Percentiles rank a stretch among this genome's conserved stretches.
phyloP scores from a whole-genome alignment of 2,888 invertebrate genomes.

The Dysmachus trigonus region DNA sequence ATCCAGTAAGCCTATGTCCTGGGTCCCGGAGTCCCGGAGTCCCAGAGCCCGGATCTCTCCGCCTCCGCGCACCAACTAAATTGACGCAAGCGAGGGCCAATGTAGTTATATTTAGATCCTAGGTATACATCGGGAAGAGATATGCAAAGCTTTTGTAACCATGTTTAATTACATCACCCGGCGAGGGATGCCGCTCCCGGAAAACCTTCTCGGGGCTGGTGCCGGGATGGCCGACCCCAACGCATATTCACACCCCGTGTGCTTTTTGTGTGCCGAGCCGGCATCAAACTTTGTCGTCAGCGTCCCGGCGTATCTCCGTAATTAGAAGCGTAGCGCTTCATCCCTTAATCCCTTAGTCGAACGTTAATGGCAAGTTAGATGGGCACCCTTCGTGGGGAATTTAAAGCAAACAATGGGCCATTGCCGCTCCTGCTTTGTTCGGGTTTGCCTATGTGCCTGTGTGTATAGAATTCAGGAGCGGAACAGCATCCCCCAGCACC shows the following conservation, averaged over 20 bases:
- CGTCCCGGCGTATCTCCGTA: conserved; percentile 26
- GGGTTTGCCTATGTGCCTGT: not conserved
- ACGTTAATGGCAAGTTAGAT: conserved; percentile 34
- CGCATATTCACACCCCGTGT: conserved; percentile 16
- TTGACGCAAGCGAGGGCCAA: not conserved
- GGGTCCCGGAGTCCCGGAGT: not conserved
- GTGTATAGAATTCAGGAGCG: not conserved
- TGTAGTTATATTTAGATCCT: not conserved
- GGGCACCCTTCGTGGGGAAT: conserved; percentile 40
- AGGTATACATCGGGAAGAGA: conserved; percentile 8
- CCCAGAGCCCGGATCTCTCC: too few species aligned
- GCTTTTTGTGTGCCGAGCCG: not conserved
- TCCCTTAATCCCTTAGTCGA: conserved; percentile 43
- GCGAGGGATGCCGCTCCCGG: conserved; percentile 2
- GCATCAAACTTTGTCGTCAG: conserved; percentile 29
- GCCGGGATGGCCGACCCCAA: not conserved
- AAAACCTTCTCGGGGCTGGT: not conserved
- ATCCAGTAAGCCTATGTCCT: not conserved
- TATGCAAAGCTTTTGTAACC: conserved; percentile 40
- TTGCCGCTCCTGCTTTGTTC: not conserved
- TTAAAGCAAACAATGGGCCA: conserved; percentile 31
- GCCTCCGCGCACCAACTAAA: not conserved
- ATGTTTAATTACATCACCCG: conserved; percentile 35
- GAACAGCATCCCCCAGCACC: not conserved
- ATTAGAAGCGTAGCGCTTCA: conserved; percentile 40